Evolutionary conservation across 2,797 vertebrate genomes (phyloP).

Genomic region (Salarias fasciatus): DNA sequence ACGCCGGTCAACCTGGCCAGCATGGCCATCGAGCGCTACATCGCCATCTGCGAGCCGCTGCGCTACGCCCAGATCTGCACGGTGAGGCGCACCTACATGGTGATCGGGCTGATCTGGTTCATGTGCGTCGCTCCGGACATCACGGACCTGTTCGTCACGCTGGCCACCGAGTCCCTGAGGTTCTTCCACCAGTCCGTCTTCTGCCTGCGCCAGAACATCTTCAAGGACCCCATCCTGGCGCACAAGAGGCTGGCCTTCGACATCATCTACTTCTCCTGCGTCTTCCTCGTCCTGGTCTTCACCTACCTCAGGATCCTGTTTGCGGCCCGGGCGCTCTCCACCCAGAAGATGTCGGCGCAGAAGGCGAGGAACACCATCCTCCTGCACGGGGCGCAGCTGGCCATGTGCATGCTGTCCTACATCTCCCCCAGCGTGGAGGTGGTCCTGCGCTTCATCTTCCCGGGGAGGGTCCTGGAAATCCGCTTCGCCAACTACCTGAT

Average conservation of each 20-base stretch:
- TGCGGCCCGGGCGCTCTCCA: slow-evolving; percentile 62
- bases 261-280: slow-evolving; percentile 76
- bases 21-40: slow-evolving; percentile 83
- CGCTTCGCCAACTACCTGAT: slow-evolving; percentile 78
- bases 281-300: slow-evolving; percentile 77
- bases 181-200: slow-evolving; percentile 77
- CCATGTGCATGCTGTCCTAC: slow-evolving; percentile 84
- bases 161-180: slow-evolving; percentile 70
- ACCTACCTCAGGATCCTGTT: slow-evolving; percentile 78
- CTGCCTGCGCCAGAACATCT: slow-evolving; percentile 76
- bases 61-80: slow-evolving; percentile 79
- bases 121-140: slow-evolving; percentile 72
- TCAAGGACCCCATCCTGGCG: slow-evolving; percentile 69
- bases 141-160: slow-evolving; percentile 77
- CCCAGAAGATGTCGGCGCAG: slow-evolving; percentile 58
- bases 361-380: slow-evolving; percentile 81
- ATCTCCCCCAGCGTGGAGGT: slow-evolving; percentile 77
- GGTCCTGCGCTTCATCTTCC: slow-evolving; percentile 67
- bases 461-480: slow-evolving; percentile 65
- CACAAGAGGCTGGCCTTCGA: slow-evolving; percentile 74
- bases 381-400: slow-evolving; percentile 80
- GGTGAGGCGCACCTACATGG: slow-evolving; percentile 60
- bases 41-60: slow-evolving; percentile 78
- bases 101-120: slow-evolving; percentile 78
- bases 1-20: slow-evolving; percentile 79